Percentiles rank a stretch among this genome's conserved stretches.
phyloP scores from a whole-genome alignment of 2,797 vertebrate species.

The Cyclura pinguis region DNA sequence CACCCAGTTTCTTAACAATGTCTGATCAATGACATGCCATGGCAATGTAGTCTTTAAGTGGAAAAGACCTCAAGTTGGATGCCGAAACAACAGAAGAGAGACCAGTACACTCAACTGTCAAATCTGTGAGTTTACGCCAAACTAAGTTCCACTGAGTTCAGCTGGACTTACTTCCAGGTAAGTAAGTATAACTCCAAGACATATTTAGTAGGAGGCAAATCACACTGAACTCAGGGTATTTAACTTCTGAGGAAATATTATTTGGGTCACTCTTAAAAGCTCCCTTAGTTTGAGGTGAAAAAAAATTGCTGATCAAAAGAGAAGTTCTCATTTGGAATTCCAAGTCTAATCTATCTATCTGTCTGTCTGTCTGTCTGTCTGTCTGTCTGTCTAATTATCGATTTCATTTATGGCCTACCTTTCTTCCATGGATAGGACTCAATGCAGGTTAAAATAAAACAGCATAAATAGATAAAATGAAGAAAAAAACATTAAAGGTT shows the following conservation, averaged over 20 bases:
- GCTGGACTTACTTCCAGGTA: conserved; percentile 7
- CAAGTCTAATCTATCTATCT: background rate
- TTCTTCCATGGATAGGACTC: too few relatives aligned
- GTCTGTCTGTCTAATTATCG: too few relatives aligned
- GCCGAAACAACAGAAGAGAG: background rate
- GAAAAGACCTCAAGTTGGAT: background rate
- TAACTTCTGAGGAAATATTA: background rate
- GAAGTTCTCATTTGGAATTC: background rate
- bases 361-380: too few relatives aligned
- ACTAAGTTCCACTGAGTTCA: background rate
- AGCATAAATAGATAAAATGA: too few relatives aligned
- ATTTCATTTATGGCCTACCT: too few relatives aligned
- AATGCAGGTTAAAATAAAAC: too few relatives aligned
- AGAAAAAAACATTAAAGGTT: too few relatives aligned
- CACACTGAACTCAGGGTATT: background rate
- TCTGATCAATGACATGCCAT: background rate
- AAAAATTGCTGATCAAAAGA: background rate
- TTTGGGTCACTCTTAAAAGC: background rate
- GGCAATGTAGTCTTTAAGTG: background rate
- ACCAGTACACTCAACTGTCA: background rate
- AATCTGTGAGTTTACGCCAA: background rate
- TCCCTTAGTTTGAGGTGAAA: background rate
- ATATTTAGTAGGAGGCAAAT: background rate
- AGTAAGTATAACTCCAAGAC: background rate
- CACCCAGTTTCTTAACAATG: background rate